Base-by-base conservation (phyloP, 2,113 vertebrate genomes). In the Myotis brandtii region DNA sequence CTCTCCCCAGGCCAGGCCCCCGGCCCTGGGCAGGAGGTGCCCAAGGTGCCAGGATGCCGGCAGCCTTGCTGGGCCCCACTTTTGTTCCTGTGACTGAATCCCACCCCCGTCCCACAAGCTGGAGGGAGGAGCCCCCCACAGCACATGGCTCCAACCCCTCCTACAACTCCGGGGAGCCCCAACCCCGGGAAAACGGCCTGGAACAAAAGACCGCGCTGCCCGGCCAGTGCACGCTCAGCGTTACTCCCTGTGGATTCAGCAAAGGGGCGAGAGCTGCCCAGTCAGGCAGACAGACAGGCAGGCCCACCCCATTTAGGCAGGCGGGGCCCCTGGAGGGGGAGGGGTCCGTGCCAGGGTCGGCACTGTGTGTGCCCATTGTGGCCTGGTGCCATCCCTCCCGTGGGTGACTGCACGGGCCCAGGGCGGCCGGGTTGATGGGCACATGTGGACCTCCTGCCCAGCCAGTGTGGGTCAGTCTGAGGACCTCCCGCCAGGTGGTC, bases 311-410 rank as follows among this genome's bases (percentile, higher is more conserved):
- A 5, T n/a, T 23, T 7, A 27, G 25, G 14, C 18, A 9, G 25
- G 25, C 13, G 17, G 43, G 5, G 54, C 18, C 20, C 16, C 20
- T 11, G 2, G 54, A 40, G 25, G 30, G 0, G 48, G 25, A 10
- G 59, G 11, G 52, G 43, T 27, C 21, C 4, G 0, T 37, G n/a
- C 21, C 9, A 0, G 4, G 40, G 23, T 40, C 59, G 83, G 21
- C 2, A 0, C 12, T 7, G 12, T 5, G 37, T 18, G n/a, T 46
- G 18, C 54, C 37, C 2, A 3, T 14, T 0, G 0, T 10, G 1
- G 25, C n/a, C 50, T 50, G 6, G 21, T 25, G 8, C 69, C 5
- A 25, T 3, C 46, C 54, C 43, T 56, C 64, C 52, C 2, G 5
- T 13, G 9, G 34, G n/a, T 3, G 10, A 25, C 2, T 6, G 5